Base-by-base conservation (phyloP, 2,888 invertebrate genomes). In the Erebia epiphron region DNA sequence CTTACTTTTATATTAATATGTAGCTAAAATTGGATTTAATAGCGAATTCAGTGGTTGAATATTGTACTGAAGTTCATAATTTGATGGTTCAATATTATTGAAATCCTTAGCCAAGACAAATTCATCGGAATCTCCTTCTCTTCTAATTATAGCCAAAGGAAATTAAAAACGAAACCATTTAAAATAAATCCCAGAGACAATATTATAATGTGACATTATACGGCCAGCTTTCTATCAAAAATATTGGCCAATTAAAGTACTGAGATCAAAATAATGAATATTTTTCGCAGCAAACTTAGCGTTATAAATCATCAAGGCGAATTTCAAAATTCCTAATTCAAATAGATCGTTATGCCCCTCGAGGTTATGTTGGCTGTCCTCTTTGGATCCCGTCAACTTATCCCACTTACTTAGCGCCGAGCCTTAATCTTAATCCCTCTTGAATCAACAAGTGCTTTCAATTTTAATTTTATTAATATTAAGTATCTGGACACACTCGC, bases 1-100 rank as follows among this genome's bases (percentile, higher is more conserved):
- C 41, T 70, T 67, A 50, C 56, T 69, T 72, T 70, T 65, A 57
- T 70, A 72, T 70, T 64, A 68, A 72, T 60, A 66, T 50, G 21
- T 54, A 52, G 52, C 14, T 70, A 50, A 65, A 58, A 69, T 70
- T 69, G 50, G 41, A 60, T 69, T 67, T 67, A 21, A 43, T 61
- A 21, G 46, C 2, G 41, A 57, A 54, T 54, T 54, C 14, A 21
- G 52, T n/a, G 56, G n/a, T 67, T 7, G 14, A 66, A 52, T 54
- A 11, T 41, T 21, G 62, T 62, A 62, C 62, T 16, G 49, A 13
- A 16, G 16, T 61, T 63, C 50, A n/a, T 50, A 26, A 52, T 21
- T 11, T 35, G 16, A 64, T 13, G 18, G 64, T 52, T 1, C 13
- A 4, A 41, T 54, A 64, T 54, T 64, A 16, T 57, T n/a, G 16